phyloP scores from a whole-genome alignment of 2,797 vertebrate species.

The Schizopygopsis pylzovi region DNA sequence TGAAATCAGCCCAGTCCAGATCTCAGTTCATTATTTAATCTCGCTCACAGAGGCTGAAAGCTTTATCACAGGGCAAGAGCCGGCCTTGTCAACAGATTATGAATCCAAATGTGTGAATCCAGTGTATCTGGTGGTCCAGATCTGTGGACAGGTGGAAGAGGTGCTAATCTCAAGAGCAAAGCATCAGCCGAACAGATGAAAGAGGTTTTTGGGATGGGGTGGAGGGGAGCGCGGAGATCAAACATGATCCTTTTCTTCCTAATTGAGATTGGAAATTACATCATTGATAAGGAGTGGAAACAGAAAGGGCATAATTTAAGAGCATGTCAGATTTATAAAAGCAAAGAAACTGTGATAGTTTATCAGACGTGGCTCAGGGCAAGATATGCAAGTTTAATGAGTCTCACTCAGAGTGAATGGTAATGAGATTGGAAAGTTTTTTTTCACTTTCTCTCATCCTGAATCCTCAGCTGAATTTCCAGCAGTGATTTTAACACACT shows the following conservation, averaged over 20 bases:
- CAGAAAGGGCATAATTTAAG: slow-evolving; percentile 54
- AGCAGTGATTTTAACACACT: slow-evolving; percentile 5
- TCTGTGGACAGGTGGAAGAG: slow-evolving; percentile 23
- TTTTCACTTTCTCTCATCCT: slow-evolving; percentile 1
- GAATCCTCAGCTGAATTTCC: slow-evolving; percentile 33
- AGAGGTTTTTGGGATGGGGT: background rate
- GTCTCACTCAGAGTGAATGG: slow-evolving; percentile 51
- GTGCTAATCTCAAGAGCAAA: slow-evolving; percentile 22
- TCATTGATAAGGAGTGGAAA: slow-evolving; percentile 46
- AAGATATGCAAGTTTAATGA: slow-evolving; percentile 62
- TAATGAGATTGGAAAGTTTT: slow-evolving; percentile 49
- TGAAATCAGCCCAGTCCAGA: slow-evolving; percentile 23
- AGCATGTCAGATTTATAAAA: slow-evolving; percentile 61
- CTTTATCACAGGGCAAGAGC: slow-evolving; percentile 33
- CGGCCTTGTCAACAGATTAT: slow-evolving; percentile 18
- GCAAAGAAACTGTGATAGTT: slow-evolving; percentile 57
- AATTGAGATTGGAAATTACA: slow-evolving; percentile 48
- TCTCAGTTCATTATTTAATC: slow-evolving; percentile 25
- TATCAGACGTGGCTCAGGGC: slow-evolving; percentile 58
- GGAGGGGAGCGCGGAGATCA: slow-evolving; percentile 12
- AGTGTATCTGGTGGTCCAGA: slow-evolving; percentile 15
- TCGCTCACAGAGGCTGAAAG: slow-evolving; percentile 11
- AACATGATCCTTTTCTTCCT: slow-evolving; percentile 42
- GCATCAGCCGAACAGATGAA: slow-evolving; percentile 1
- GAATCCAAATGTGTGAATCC: background rate